Conservation (phyloP, 2,888 invertebrate genomes). For the Ditula angustiorana region DNA sequence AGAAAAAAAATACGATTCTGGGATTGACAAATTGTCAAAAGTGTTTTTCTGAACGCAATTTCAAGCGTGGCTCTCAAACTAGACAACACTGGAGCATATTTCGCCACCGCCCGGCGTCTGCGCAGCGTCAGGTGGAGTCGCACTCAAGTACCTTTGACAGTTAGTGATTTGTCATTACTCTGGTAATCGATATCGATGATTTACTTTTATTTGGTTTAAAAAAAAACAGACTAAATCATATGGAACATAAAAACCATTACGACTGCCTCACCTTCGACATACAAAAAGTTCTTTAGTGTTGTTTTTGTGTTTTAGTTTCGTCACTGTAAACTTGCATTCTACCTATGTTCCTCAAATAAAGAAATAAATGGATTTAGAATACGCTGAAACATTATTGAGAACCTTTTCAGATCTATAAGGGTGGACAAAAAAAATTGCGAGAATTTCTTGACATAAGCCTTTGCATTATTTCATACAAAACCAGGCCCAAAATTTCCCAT, state of each 20-base stretch:
- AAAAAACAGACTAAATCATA: not conserved
- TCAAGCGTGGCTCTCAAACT: conserved; percentile 13
- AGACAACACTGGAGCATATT: conserved; percentile 62
- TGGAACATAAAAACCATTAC: not conserved
- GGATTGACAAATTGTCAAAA: not conserved
- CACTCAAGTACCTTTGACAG: conserved; percentile 51
- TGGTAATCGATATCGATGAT: conserved; percentile 45
- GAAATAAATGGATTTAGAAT: no score
- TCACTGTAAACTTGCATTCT: no score
- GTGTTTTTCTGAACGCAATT: not conserved
- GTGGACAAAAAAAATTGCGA: no score
- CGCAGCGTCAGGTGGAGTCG: conserved; percentile 77
- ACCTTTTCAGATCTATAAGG: no score
- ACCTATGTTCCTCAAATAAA: no score
- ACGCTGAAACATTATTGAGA: no score
- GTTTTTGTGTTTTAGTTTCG: no score
- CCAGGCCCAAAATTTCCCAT: no score
- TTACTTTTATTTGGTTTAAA: no score
- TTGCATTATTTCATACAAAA: no score
- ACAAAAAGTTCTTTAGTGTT: no score
- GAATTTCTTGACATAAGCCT: no score
- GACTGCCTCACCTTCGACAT: not conserved
- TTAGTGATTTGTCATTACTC: conserved; percentile 45
- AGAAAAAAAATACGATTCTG: not conserved
- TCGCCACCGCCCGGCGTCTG: conserved; percentile 70